These are phyloP conservation scores for Sorex araneus DNA, from an alignment of 2,113 vertebrate species.

Conservation along the genomic window DNA sequence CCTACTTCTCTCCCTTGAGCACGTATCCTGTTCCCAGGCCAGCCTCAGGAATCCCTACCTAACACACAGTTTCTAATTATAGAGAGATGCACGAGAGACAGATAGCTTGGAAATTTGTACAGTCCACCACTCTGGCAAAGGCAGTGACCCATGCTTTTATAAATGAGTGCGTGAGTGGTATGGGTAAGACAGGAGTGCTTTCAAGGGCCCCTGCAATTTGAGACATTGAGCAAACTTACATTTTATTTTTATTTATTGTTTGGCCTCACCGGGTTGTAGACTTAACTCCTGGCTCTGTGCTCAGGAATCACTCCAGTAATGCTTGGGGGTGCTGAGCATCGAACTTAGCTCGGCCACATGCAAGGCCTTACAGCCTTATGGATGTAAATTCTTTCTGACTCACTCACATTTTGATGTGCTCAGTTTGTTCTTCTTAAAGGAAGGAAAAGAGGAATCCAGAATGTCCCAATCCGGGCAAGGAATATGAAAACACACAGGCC, in stretches of 20 bases:
- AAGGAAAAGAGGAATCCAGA: conserved; percentile 46
- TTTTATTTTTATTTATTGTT: no score
- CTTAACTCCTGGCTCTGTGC: no score
- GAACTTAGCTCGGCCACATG: no score
- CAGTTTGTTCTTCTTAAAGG: not conserved
- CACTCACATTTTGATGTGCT: not conserved
- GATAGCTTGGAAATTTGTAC: not conserved
- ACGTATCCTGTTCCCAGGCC: not conserved
- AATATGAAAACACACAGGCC: not conserved
- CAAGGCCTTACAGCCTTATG: no score
- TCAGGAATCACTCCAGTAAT: no score
- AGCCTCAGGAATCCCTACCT: not conserved
- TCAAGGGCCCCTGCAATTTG: not conserved
- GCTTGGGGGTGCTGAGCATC: no score
- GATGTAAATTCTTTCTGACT: no score
- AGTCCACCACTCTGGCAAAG: not conserved
- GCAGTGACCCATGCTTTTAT: not conserved
- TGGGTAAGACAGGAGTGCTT: not conserved
- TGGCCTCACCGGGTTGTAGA: no score
- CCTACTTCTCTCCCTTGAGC: not conserved
- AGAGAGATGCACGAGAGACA: not conserved
- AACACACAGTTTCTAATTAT: not conserved
- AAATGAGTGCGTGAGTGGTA: not conserved
- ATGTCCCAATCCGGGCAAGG: not conserved
- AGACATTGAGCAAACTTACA: not conserved